phyloP scores from a whole-genome alignment of 2,113 vertebrate genomes.

The Candoia aspera region DNA sequence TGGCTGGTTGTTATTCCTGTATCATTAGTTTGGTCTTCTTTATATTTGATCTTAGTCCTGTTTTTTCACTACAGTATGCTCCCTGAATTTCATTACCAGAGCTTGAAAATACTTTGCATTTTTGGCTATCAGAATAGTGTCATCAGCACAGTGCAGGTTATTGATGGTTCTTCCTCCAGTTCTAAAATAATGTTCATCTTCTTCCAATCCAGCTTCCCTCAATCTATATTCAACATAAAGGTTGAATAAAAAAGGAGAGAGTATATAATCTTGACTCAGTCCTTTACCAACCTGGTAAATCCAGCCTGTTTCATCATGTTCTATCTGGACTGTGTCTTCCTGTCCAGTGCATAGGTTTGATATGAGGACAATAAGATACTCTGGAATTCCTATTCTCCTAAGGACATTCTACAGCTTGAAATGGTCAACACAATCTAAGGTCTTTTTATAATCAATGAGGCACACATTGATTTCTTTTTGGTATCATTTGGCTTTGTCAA shows the following conservation, averaged over 20 bases:
- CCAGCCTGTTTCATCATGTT: not conserved
- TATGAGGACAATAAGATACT: not conserved
- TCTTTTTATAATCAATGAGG: not conserved
- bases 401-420: not conserved
- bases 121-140: not conserved
- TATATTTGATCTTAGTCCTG: not conserved
- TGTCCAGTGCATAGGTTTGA: not conserved
- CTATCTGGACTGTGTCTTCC: not conserved
- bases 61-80: not conserved
- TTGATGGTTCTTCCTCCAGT: not conserved
- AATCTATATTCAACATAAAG: not conserved
- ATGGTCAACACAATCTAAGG: not conserved
- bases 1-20: not conserved
- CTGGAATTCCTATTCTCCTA: not conserved
- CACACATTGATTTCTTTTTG: not conserved
- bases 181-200: not conserved
- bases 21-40: not conserved
- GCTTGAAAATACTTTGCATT: not conserved
- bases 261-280: not conserved
- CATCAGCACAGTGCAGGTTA: not conserved
- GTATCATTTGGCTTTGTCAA: not conserved
- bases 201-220: not conserved
- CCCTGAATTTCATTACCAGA: not conserved
- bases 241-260: not conserved
- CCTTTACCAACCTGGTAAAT: not conserved